Evolutionary conservation across 2,113 vertebrate genomes (phyloP), one percentile per base, ranked within the genome.

Genomic region (Gopherus evgoodei): DNA sequence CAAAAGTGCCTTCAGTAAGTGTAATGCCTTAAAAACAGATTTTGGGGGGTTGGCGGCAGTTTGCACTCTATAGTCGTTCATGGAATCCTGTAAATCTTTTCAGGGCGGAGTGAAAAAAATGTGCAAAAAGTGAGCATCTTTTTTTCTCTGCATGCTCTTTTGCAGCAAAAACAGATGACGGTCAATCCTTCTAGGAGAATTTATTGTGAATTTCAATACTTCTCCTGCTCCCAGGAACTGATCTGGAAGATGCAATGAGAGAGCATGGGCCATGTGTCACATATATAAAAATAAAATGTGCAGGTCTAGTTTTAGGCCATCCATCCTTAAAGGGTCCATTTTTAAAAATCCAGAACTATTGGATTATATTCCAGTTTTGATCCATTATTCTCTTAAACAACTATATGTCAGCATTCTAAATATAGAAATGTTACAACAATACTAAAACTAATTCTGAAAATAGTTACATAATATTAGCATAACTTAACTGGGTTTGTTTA

Each of bases 61-160:
- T 72, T 72, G 19, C n/a, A 22, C 19, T 72, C 8, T 22, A 11
- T 72, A 10, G 65, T 38, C 5, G 19, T 72, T 72, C n/a, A 72
- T 38, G 65, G 65, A 38, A 22, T 72, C 65, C 65, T 21, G 4
- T 88, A 96, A 91, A 92, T 54, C 65, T 44, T 84, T 93, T 96
- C 87, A 96, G 91, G 93, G 90, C 94, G 69, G 92, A 89, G 79
- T 81, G 90, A 11, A 5, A 24, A 76, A 78, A 78, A 78, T 8
- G 9, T 76, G 42, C 95, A 90, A 81, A 92, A 95, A 96, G 53
- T 2, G 29, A 88, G 90, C 92, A 44, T 59, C 89, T 94, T 91
- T 95, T 97, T 96, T 95, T 93, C 81, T 93, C 62, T 54, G 44
- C 2, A 6, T 56, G 9, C 96, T 95, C 96, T 97, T 97, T 96